phyloP scores from a whole-genome alignment of 2,797 vertebrate species.

The Enteromius radiatus region DNA sequence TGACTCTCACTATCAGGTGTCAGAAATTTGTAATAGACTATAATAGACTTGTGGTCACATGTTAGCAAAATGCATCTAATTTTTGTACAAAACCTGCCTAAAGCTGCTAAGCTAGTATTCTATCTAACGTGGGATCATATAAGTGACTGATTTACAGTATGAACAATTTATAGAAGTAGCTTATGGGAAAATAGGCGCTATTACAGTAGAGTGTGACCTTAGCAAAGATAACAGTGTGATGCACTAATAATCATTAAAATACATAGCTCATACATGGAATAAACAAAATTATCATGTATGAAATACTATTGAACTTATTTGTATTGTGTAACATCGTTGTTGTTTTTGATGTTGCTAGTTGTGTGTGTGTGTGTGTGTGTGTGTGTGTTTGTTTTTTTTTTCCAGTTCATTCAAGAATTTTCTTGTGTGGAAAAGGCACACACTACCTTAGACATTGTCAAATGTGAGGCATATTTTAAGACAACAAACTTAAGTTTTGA shows the following conservation, averaged over 20 bases:
- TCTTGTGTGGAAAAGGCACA: not conserved
- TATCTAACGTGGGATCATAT: not conserved
- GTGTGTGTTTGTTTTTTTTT: not conserved
- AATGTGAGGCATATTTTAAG: not conserved
- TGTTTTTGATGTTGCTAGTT: too few relatives aligned
- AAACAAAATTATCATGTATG: not conserved
- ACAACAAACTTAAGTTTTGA: not conserved
- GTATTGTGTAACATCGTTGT: not conserved
- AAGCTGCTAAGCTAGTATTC: not conserved
- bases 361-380: too few relatives aligned
- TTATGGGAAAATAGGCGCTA: not conserved
- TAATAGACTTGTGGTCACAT: not conserved
- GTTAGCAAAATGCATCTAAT: not conserved
- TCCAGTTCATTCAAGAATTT: not conserved
- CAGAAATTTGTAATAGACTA: conserved; percentile 12
- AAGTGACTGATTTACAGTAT: not conserved
- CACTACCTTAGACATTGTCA: not conserved
- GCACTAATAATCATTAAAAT: not conserved
- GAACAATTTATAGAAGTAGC: not conserved
- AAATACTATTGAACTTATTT: not conserved
- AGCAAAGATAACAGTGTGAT: not conserved
- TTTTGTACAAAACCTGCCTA: not conserved
- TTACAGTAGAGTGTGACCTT: not conserved
- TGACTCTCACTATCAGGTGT: conserved; percentile 28
- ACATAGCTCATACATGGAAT: not conserved